These are phyloP conservation scores for Dromius quadrimaculatus DNA, from an alignment of 2,888 invertebrate species.

Conservation along the genomic window DNA sequence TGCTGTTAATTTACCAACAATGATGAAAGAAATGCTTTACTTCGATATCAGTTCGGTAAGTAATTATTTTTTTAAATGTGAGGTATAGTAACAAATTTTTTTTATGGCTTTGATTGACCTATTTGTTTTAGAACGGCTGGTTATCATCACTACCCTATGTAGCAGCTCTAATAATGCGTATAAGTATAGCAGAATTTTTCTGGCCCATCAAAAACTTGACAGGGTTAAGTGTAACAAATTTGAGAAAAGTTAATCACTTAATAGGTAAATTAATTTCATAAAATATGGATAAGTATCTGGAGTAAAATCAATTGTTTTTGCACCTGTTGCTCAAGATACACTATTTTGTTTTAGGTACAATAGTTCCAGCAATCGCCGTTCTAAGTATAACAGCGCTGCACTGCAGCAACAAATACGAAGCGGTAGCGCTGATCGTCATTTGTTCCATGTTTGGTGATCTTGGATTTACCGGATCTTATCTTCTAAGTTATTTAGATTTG, in stretches of 20 bases:
- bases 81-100: not conserved
- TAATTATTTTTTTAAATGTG: constrained; percentile 6
- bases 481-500: constrained; percentile 66
- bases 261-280: constrained; percentile 56
- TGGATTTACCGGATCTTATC: constrained; percentile 66
- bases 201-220: constrained; percentile 58
- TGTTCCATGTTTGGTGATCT: constrained; percentile 63
- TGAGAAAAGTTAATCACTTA: constrained; percentile 62
- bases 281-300: not conserved
- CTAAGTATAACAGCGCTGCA: constrained; percentile 61
- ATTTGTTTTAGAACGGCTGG: constrained; percentile 60
- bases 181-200: constrained; percentile 59
- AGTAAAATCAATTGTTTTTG: not conserved
- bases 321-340: not conserved
- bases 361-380: constrained; percentile 56
- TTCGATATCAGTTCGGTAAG: constrained; percentile 64
- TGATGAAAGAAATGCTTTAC: constrained; percentile 66
- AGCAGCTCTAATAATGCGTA: constrained; percentile 58
- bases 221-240: constrained; percentile 57
- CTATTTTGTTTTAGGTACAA: constrained; percentile 56
- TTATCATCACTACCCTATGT: constrained; percentile 61
- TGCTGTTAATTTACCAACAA: constrained; percentile 64
- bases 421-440: constrained; percentile 62
- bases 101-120: not conserved
- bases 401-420: constrained; percentile 61